Conservation (phyloP, 2,888 invertebrate genomes). For the Ichneumon xanthorius region DNA sequence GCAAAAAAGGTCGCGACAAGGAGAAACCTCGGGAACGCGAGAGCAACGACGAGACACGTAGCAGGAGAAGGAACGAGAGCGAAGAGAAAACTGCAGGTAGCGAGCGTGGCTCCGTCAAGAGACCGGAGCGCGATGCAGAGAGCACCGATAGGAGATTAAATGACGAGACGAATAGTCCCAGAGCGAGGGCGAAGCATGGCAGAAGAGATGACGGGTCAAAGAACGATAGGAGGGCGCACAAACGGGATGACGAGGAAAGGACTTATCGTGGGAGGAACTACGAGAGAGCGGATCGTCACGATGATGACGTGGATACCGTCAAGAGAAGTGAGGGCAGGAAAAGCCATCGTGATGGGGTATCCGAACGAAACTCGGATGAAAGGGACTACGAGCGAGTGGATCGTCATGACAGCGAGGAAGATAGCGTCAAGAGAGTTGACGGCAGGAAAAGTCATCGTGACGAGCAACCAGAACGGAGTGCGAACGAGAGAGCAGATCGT, state of each 20-base stretch:
- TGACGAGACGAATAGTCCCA: background rate
- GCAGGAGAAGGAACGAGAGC: slow-evolving; percentile 26
- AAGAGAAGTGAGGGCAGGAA: background rate
- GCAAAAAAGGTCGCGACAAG: background rate
- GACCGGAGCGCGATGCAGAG: background rate
- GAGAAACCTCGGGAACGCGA: background rate
- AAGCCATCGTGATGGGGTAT: background rate
- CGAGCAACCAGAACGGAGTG: background rate
- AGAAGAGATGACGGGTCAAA: background rate
- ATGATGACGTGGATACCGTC: background rate
- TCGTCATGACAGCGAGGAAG: background rate
- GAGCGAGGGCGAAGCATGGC: background rate
- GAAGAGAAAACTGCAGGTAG: background rate
- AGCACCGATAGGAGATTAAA: background rate
- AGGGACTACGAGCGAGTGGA: background rate
- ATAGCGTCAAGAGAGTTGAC: background rate
- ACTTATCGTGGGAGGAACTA: background rate
- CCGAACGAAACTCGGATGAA: background rate
- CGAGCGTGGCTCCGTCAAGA: background rate
- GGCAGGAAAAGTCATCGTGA: background rate
- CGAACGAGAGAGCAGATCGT: background rate
- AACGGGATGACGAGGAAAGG: background rate
- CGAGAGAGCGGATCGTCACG: background rate
- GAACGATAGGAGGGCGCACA: background rate
- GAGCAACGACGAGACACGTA: slow-evolving; percentile 17